Conservation (phyloP, 2,888 invertebrate species). For the Celastrina argiolus region DNA sequence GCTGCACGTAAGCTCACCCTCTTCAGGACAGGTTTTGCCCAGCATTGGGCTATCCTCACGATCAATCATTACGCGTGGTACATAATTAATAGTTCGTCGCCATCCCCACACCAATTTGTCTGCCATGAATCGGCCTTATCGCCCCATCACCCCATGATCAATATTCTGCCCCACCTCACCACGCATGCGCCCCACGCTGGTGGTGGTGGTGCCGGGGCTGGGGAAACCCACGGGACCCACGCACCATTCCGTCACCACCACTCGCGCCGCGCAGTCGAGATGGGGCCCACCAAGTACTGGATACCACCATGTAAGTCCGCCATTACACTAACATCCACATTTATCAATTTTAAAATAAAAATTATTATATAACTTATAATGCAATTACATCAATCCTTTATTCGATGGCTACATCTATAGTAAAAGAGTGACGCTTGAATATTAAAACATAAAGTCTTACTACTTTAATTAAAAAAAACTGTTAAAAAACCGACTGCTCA, state of each 20-base stretch:
- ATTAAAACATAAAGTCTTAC: no score
- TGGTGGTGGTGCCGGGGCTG: slow-evolving; percentile 64
- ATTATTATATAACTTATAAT: no score
- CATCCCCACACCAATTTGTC: slow-evolving; percentile 60
- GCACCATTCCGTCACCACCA: slow-evolving; percentile 56
- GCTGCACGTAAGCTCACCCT: no score
- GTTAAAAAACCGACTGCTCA: no score
- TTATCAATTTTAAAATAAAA: background rate
- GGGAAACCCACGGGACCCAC: slow-evolving; percentile 53
- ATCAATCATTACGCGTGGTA: slow-evolving; percentile 67
- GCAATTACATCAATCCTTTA: no score
- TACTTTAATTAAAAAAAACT: no score
- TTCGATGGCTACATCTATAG: no score
- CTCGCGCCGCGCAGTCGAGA: slow-evolving; percentile 40
- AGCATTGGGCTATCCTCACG: slow-evolving; percentile 41
- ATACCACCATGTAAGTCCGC: slow-evolving; percentile 40
- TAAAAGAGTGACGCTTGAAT: no score
- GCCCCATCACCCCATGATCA: slow-evolving; percentile 69
- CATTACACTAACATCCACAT: background rate
- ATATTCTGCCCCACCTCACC: slow-evolving; percentile 64
- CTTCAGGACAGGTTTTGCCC: slow-evolving; percentile 30
- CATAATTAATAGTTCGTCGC: slow-evolving; percentile 65
- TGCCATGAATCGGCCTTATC: slow-evolving; percentile 65
- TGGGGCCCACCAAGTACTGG: slow-evolving; percentile 29
- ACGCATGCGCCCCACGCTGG: slow-evolving; percentile 68